phyloP scores from a whole-genome alignment of 2,888 invertebrate genomes.

The Cybosia mesomella region DNA sequence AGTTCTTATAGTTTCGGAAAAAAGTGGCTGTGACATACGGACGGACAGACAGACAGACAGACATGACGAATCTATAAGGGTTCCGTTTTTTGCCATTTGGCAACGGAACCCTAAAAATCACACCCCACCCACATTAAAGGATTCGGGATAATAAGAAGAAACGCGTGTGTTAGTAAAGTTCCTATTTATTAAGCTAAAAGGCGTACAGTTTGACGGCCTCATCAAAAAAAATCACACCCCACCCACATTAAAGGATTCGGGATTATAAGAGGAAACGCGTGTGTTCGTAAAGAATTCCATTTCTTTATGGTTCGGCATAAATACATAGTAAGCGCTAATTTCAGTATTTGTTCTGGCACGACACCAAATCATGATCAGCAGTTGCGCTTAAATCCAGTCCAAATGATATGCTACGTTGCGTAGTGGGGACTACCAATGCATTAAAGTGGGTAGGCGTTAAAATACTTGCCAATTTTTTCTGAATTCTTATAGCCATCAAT shows the following conservation, averaged over 20 bases:
- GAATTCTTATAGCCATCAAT: neutral
- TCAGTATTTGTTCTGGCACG: constrained; percentile 16
- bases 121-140: too few species aligned
- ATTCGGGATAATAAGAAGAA: neutral
- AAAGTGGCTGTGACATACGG: too few species aligned
- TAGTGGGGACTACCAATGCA: neutral
- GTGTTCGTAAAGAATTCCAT: neutral
- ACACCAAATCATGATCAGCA: constrained; percentile 9
- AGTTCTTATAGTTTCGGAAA: too few species aligned
- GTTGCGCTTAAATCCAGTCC: neutral
- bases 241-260: too few species aligned
- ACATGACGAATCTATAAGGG: too few species aligned
- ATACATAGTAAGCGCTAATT: neutral
- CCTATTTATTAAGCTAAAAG: too few species aligned
- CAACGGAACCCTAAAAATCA: too few species aligned
- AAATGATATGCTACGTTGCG: constrained; percentile 2
- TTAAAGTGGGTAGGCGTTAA: neutral
- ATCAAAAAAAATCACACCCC: too few species aligned
- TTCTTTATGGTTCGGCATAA: neutral
- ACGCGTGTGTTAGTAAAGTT: neutral
- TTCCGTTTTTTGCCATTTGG: too few species aligned
- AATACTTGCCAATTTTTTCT: neutral
- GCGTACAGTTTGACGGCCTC: too few species aligned
- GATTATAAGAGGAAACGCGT: neutral
- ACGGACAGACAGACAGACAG: too few species aligned